Conservation (phyloP, 2,888 invertebrate species). For the Eurytoma adleriae region DNA sequence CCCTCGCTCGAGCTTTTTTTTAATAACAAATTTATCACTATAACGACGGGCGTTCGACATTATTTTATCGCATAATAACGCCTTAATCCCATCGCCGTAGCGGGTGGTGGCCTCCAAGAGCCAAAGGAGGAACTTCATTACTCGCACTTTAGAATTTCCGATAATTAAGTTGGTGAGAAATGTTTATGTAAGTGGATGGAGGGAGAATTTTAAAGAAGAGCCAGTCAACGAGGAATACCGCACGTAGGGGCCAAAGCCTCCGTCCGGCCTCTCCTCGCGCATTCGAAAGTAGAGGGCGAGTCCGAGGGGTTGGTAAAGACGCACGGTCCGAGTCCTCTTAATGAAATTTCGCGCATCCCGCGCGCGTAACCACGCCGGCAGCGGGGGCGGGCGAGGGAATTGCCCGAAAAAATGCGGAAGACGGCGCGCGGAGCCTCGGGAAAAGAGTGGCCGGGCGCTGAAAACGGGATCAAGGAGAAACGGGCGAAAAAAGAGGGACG, state of each 20-base stretch:
- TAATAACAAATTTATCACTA: constrained; percentile 49
- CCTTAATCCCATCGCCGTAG: constrained; percentile 33
- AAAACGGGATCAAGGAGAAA: constrained; percentile 35
- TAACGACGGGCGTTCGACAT: constrained; percentile 3
- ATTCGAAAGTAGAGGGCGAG: background rate
- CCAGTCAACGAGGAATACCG: constrained; percentile 32
- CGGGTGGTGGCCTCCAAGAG: background rate
- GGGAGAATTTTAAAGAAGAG: constrained; percentile 52
- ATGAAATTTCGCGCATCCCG: constrained; percentile 52
- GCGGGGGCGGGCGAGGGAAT: background rate
- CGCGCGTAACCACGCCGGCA: constrained; percentile 3
- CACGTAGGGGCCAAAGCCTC: constrained; percentile 14
- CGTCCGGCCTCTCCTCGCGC: background rate
- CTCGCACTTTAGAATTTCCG: constrained; percentile 56
- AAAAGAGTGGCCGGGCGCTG: constrained; percentile 35
- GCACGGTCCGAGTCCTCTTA: constrained; percentile 8
- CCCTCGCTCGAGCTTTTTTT: constrained; percentile 13
- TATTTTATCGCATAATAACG: constrained; percentile 51
- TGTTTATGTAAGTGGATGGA: constrained; percentile 54
- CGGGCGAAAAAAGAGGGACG: constrained; percentile 9
- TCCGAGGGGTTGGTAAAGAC: background rate
- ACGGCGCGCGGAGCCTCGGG: constrained; percentile 10
- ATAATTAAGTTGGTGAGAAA: constrained; percentile 56
- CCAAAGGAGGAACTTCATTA: constrained; percentile 42
- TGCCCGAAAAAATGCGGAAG: constrained; percentile 25